A percentile compares a stretch with the other conserved stretches of the same genome.
Conservation (phyloP, 2,888 invertebrate species). For the Leptinotarsa peninsularis region DNA sequence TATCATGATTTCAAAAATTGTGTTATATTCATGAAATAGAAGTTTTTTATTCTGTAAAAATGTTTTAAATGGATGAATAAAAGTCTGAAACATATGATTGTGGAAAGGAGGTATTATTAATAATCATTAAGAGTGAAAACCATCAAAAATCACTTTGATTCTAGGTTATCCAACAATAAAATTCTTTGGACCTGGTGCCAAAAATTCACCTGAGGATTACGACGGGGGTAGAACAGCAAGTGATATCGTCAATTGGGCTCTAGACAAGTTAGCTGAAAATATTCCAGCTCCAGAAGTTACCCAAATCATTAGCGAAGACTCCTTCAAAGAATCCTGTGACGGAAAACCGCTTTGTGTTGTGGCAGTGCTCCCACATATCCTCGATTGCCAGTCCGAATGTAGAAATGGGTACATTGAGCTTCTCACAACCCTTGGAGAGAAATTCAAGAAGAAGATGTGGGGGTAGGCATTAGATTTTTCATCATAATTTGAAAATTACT, state of each 20-base stretch:
- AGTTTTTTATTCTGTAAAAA: no score
- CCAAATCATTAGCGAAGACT: slow-evolving; percentile 69
- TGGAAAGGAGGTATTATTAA: no score
- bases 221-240: slow-evolving; percentile 90
- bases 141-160: neutral
- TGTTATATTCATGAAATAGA: no score
- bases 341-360: slow-evolving; percentile 92
- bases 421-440: slow-evolving; percentile 82
- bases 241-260: slow-evolving; percentile 92
- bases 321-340: slow-evolving; percentile 82
- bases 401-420: slow-evolving; percentile 86
- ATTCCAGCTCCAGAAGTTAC: slow-evolving; percentile 89
- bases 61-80: no score
- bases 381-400: slow-evolving; percentile 95
- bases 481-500: no score
- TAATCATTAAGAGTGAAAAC: no score
- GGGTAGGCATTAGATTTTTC: slow-evolving; percentile 66
- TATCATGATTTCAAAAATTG: no score
- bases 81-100: no score
- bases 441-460: slow-evolving; percentile 95
- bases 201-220: slow-evolving; percentile 85
- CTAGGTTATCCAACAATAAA: slow-evolving; percentile 97
- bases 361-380: slow-evolving; percentile 92
- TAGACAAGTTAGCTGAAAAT: slow-evolving; percentile 87
- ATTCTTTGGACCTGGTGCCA: slow-evolving; percentile 83